Evolutionary conservation across 2,888 invertebrate species (phyloP).

Genomic region (Noctua janthina): DNA sequence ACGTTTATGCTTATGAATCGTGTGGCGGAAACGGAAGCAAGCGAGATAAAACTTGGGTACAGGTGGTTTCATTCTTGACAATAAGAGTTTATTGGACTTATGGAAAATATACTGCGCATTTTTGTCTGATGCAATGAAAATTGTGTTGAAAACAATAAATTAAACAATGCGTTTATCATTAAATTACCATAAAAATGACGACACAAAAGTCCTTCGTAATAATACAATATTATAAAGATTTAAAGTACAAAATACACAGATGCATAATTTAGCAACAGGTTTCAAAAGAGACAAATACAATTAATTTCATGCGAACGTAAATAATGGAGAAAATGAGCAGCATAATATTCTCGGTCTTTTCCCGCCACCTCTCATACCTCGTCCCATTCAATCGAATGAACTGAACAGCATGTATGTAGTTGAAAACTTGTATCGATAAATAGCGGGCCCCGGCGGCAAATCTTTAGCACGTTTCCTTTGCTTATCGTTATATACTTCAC

Average conservation of each 20-base stretch:
- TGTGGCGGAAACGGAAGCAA: constrained; percentile 15
- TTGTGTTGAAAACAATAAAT: constrained; percentile 1
- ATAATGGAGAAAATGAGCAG: not conserved
- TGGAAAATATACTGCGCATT: not conserved
- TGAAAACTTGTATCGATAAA: constrained; percentile 75
- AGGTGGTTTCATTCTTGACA: not conserved
- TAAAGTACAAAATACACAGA: not conserved
- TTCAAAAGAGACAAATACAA: not conserved
- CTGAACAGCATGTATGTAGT: constrained; percentile 71
- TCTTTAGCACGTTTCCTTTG: constrained; percentile 48
- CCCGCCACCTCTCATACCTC: constrained; percentile 36
- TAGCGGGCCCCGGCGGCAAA: constrained; percentile 58
- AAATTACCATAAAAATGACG: not conserved
- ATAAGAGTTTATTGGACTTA: not conserved
- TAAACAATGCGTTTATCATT: not conserved
- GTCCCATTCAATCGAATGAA: constrained; percentile 56
- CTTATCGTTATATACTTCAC: constrained; percentile 50
- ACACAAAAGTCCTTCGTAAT: not conserved
- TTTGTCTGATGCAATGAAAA: not conserved
- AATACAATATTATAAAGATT: not conserved
- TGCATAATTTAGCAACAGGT: not conserved
- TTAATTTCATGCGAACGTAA: not conserved
- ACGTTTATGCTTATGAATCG: constrained; percentile 42
- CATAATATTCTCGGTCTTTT: not conserved
- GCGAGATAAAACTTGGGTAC: not conserved